Percentiles rank a stretch among this genome's conserved stretches.
Evolutionary conservation across 2,113 vertebrate species (phyloP).

Genomic region (Zeus faber): DNA sequence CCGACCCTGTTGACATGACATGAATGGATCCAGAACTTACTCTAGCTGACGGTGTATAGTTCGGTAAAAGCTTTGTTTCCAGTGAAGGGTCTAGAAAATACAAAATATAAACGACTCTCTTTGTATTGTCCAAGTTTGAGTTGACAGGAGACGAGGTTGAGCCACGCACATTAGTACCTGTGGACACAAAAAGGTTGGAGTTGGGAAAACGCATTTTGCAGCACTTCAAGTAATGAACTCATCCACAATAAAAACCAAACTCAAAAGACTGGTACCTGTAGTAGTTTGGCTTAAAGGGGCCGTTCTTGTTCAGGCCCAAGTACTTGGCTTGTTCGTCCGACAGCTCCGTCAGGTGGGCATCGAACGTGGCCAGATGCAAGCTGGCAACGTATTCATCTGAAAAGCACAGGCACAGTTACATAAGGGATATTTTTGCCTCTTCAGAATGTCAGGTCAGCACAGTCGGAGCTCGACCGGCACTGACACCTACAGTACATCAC

Average conservation of each 20-base stretch:
- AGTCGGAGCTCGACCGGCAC: neutral
- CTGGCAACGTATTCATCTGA: slow-evolving; percentile 96
- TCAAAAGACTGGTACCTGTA: slow-evolving; percentile 80
- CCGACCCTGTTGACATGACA: too few species aligned
- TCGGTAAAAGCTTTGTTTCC: too few species aligned
- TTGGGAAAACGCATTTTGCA: neutral
- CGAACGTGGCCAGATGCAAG: slow-evolving; percentile 93
- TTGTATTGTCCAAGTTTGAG: slow-evolving; percentile 4
- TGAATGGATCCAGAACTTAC: too few species aligned
- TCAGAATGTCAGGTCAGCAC: too few species aligned
- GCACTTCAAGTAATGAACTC: neutral
- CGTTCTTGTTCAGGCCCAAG: slow-evolving; percentile 95
- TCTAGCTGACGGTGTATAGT: too few species aligned
- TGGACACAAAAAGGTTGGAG: slow-evolving; percentile 18
- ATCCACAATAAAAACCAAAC: neutral
- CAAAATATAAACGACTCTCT: slow-evolving; percentile 21
- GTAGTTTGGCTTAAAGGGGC: slow-evolving; percentile 98
- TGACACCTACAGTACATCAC: neutral
- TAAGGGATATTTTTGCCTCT: neutral
- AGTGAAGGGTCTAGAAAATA: slow-evolving; percentile 42
- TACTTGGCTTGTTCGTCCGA: slow-evolving; percentile 96
- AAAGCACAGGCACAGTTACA: slow-evolving; percentile 36
- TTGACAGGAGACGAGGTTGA: neutral
- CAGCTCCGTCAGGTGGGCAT: slow-evolving; percentile 94
- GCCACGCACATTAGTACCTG: slow-evolving; percentile 60